A percentile compares a stretch with the other conserved stretches of the same genome.
phyloP scores from a whole-genome alignment of 2,888 invertebrate genomes.

The Ormyrus rosae region DNA sequence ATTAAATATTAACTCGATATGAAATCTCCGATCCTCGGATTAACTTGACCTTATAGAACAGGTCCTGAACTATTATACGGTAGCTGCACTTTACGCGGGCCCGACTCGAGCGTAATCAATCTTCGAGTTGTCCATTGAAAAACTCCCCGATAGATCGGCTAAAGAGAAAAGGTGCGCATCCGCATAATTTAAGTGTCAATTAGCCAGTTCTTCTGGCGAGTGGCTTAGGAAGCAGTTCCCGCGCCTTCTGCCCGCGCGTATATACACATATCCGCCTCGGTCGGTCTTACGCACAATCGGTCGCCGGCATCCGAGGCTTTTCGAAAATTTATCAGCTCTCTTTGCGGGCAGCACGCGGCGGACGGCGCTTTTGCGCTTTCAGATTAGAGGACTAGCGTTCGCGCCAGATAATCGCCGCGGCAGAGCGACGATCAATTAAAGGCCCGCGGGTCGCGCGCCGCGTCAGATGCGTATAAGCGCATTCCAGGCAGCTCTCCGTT shows the following conservation, averaged over 20 bases:
- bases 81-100: too few relatives aligned
- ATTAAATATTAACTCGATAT: background rate
- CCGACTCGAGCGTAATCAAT: background rate
- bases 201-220: constrained; percentile 1
- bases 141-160: background rate
- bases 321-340: constrained; percentile 46
- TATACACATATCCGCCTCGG: background rate
- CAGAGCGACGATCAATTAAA: constrained; percentile 62
- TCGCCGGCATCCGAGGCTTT: constrained; percentile 43
- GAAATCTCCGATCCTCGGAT: background rate
- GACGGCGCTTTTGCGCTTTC: constrained; percentile 28
- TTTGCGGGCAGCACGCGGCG: background rate
- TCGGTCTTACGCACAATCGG: constrained; percentile 34
- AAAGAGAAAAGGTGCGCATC: background rate
- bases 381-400: constrained; percentile 40
- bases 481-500: constrained; percentile 59
- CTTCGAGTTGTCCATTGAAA: background rate
- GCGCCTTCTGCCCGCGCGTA: background rate
- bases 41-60: background rate
- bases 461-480: constrained; percentile 62
- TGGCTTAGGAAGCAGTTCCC: background rate
- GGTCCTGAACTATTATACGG: too few relatives aligned
- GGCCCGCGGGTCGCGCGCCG: constrained; percentile 44
- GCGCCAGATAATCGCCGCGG: constrained; percentile 60
- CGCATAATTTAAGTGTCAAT: constrained; percentile 46